Evolutionary conservation across 2,797 vertebrate genomes (phyloP), one percentile per base, ranked within the genome.

Genomic region (Propithecus deckenii): DNA sequence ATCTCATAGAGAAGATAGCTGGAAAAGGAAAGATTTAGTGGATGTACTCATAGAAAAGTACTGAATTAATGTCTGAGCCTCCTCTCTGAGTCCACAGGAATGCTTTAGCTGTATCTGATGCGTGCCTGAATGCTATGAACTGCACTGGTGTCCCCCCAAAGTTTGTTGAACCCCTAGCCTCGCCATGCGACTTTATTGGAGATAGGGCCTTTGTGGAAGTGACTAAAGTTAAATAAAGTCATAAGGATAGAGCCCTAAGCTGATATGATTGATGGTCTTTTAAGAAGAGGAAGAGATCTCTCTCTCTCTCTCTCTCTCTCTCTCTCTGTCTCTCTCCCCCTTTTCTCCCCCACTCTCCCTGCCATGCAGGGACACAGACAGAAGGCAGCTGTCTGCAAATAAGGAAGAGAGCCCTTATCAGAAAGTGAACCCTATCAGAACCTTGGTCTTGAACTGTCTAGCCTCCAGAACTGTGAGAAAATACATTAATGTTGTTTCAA

Each of bases 401-500:
- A 41, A 91, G 83, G 13, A 81, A 67, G 15, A 84, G 48, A 81
- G 9, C 35, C 22, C 18, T 96, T 7, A 35, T 25, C n/a, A 90
- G 72, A 96, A 88, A 81, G 35, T 1, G 35, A 88, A 81, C 30
- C 57, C 50, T 92, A 10, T 38, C 67, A 5, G n/a, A 94, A 84
- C 48, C 46, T 81, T 59, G 15, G 50, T 67, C 32, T 87, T 85
- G 38, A 69, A 43, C 81, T 81, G 85, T 76, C 22, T 14, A 76
- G 50, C 25, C 79, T 87, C 87, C 22, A 75, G 43, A 93, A 75
- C 50, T 30, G 7, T 91, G 85, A 85, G 48, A 83, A 89, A 92
- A 81, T 92, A 65, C 35, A 17, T 88, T 72, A 93, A 35, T 96
- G 63, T 81, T 72, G 22, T 94, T 84, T 69, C 71, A 79, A 83